Base-by-base conservation (phyloP, 2,113 vertebrate species). In the Kryptolebias marmoratus region DNA sequence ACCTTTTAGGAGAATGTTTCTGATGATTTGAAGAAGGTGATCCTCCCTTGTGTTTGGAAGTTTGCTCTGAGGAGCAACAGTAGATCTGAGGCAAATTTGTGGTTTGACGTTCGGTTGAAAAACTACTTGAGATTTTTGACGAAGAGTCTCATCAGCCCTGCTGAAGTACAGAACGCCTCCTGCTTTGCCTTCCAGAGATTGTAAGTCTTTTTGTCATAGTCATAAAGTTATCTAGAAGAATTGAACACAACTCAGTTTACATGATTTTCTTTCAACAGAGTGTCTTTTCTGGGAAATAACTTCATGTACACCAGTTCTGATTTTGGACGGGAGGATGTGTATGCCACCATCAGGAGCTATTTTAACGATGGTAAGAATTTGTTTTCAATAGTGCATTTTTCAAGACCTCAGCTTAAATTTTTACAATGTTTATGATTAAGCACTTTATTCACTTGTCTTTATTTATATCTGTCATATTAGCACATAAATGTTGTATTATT, bases 1-100 rank as follows among this genome's bases (percentile, higher is more conserved):
- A 22, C 12, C 12, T 22, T 47, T 27, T 32, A 92, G 90, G 82
- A 87, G 75, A 63, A 83, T 5, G 56, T 90, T 53, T 77, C 74
- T 15, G 73, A 84, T 30, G 22, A 62, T 50, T 36, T 89, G 56
- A 91, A 60, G 70, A 67, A 8, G 50, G 53, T 44, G 62, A 88
- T 61, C 14, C 71, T 93, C 56, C 75, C 80, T 31, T 92, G 91
- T 48, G 65, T 91, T 9, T 93, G 92, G 92, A 56, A 76, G 62
- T 64, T 55, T 31, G 91, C 81, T 8, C 78, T 93, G 82, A 80
- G 67, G 45, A 83, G 80, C 59, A 70, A 62, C 4, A 75, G 11
- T 44, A 72, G 13, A 45, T 31, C 47, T 5, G 90, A 92, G 13
- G 83, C 75, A 39, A 12, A 88, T 52, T 36, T 52, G 32, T 93